Base-by-base conservation (phyloP, 2,888 invertebrate genomes). In the Pseudococcus jackbeardsleyi region DNA sequence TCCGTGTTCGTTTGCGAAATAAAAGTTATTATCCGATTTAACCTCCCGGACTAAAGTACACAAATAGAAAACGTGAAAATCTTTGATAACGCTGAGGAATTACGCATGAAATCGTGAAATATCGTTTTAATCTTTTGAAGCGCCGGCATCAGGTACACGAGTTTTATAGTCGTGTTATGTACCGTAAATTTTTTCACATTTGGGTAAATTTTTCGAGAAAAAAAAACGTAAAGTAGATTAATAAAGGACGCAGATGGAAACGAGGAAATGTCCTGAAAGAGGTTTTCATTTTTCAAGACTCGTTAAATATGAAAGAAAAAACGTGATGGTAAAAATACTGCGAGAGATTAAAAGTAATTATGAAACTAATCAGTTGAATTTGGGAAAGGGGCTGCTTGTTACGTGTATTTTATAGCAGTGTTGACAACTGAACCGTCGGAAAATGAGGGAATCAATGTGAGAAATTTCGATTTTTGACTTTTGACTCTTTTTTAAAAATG, bases 21-120 rank as follows among this genome's bases (percentile, higher is more conserved):
- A 72, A 72, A 72, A 72, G 22, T 64, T 64, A 64, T 64, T 64
- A 64, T 64, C 72, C 72, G 72, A 72, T 33, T 33, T 19, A 26
- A 33, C 72, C 72, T 39, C 5, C 11, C 19, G 17, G 39, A 7
- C 33, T 33, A 33, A 72, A 72, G 64, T 72, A 72, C 72, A 72
- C 33, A 19, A 72, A 72, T 72, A 33, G 33, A 72, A 17, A 72
- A 72, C 72, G 72, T 72, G 72, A 33, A 72, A 72, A 72, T 72
- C 33, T 72, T 72, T 72, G 33, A 72, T 72, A 72, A 72, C 33
- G 72, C 72, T 15, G 7, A 72, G 72, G 72, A 72, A 72, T 72
- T 72, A 72, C 72, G 72, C 72, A 33, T 72, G 72, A 72, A 72
- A 72, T 72, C 72, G 26, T 72, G 72, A 72, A 72, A 72, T 72